Evolutionary conservation across 2,797 vertebrate genomes (phyloP).

Genomic region (Luscinia megarhynchos): DNA sequence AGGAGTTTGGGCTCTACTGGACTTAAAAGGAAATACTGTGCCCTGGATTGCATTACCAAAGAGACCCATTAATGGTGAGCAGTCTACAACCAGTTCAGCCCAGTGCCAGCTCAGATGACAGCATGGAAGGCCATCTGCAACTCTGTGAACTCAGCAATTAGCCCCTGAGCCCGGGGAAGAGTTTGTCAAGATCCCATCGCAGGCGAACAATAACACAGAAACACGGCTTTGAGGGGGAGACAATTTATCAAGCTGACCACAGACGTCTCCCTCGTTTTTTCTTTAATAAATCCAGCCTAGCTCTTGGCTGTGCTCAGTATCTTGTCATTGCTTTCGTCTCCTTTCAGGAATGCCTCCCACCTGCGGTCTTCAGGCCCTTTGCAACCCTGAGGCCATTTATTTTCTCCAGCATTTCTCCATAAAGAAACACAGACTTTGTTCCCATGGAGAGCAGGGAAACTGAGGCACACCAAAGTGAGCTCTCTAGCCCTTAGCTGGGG

Average conservation of each 20-base stretch:
- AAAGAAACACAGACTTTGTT: neutral
- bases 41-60: neutral
- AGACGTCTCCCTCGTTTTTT: slow-evolving; percentile 46
- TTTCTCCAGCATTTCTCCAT: neutral
- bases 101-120: neutral
- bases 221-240: slow-evolving; percentile 43
- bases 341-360: slow-evolving; percentile 50
- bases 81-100: neutral
- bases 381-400: slow-evolving; percentile 20
- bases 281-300: slow-evolving; percentile 59
- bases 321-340: slow-evolving; percentile 28
- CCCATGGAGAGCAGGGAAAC: neutral
- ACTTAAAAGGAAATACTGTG: neutral
- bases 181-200: slow-evolving; percentile 32
- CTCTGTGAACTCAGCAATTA: slow-evolving; percentile 44
- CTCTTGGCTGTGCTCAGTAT: slow-evolving; percentile 47
- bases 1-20: neutral
- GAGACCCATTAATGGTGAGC: neutral
- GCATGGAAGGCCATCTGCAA: neutral
- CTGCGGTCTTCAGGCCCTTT: slow-evolving; percentile 13
- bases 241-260: slow-evolving; percentile 64
- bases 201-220: slow-evolving; percentile 34
- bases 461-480: neutral
- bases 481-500: neutral
- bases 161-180: slow-evolving; percentile 1